These are phyloP conservation scores for Syndactyla subalaris DNA, from an alignment of 2,797 vertebrate genomes.

Conservation along the genomic window DNA sequence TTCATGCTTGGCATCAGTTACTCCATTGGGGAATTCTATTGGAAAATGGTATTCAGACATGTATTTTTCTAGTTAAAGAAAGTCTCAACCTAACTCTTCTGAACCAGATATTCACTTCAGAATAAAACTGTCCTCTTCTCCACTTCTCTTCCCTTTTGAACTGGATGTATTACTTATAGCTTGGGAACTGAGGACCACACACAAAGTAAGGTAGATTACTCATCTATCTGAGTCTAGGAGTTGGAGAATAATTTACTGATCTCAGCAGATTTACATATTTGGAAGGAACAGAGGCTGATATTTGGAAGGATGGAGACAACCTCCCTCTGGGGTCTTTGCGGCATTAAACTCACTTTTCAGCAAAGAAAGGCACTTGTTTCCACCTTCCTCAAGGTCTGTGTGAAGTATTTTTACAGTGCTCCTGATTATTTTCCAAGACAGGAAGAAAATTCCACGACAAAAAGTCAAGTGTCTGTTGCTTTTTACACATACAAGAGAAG, in stretches of 20 bases:
- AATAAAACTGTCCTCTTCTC: not conserved
- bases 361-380: not conserved
- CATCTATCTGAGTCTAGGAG: not conserved
- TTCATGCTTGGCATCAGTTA: not conserved
- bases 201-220: not conserved
- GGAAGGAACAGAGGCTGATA: not conserved
- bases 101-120: not conserved
- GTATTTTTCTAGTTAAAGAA: not conserved
- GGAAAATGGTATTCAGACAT: not conserved
- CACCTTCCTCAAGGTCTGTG: not conserved
- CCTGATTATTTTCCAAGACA: not conserved
- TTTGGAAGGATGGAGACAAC: not conserved
- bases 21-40: not conserved
- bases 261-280: not conserved
- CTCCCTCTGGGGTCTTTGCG: not conserved
- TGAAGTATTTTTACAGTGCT: not conserved
- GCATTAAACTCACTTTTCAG: not conserved
- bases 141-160: not conserved
- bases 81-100: not conserved
- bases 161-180: not conserved
- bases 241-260: not conserved
- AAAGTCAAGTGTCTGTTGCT: not conserved
- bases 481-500: not conserved
- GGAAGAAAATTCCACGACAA: not conserved
- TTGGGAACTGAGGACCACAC: not conserved